These are phyloP conservation scores for Ochropleura plecta DNA, from an alignment of 2,888 invertebrate species.

Conservation along the genomic window DNA sequence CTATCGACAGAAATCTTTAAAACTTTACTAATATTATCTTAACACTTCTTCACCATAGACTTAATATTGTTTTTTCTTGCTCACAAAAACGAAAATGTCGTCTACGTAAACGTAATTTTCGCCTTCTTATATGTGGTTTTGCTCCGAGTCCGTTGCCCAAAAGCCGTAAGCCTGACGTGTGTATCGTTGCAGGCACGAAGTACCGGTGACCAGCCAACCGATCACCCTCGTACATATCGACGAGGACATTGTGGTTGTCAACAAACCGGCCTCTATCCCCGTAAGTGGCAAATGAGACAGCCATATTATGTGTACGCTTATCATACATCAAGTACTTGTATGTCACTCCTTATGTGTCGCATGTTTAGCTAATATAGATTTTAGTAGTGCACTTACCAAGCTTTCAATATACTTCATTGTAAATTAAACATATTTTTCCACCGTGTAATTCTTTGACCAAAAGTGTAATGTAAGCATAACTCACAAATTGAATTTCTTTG, in stretches of 20 bases:
- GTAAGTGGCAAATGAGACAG: slow-evolving; percentile 98
- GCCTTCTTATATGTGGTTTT: slow-evolving; percentile 54
- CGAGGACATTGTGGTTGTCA: slow-evolving; percentile 99
- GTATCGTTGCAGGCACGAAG: slow-evolving; percentile 97
- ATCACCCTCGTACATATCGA: slow-evolving; percentile 99
- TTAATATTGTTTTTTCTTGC: slow-evolving; percentile 32
- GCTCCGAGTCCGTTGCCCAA: slow-evolving; percentile 74
- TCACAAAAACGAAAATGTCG: slow-evolving; percentile 31
- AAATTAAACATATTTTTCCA: slow-evolving; percentile 16
- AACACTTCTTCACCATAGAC: slow-evolving; percentile 11
- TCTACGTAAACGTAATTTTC: slow-evolving; percentile 43
- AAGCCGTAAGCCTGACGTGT: slow-evolving; percentile 84
- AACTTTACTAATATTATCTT: slow-evolving; percentile 20
- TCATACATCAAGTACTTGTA: slow-evolving; percentile 87
- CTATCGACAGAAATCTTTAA: slow-evolving; percentile 11
- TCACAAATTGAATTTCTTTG: slow-evolving; percentile 34
- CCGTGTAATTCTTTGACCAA: slow-evolving; percentile 5
- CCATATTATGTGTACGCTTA: slow-evolving; percentile 94
- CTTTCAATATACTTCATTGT: slow-evolving; percentile 48
- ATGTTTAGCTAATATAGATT: slow-evolving; percentile 64
- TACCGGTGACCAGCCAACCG: slow-evolving; percentile 98
- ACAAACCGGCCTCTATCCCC: slow-evolving; percentile 99
- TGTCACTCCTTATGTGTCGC: slow-evolving; percentile 69
- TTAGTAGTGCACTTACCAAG: slow-evolving; percentile 51
- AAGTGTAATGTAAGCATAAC: not conserved